These are phyloP conservation scores for Camarhynchus parvulus DNA, from an alignment of 2,113 vertebrate genomes.

Conservation along the genomic window DNA sequence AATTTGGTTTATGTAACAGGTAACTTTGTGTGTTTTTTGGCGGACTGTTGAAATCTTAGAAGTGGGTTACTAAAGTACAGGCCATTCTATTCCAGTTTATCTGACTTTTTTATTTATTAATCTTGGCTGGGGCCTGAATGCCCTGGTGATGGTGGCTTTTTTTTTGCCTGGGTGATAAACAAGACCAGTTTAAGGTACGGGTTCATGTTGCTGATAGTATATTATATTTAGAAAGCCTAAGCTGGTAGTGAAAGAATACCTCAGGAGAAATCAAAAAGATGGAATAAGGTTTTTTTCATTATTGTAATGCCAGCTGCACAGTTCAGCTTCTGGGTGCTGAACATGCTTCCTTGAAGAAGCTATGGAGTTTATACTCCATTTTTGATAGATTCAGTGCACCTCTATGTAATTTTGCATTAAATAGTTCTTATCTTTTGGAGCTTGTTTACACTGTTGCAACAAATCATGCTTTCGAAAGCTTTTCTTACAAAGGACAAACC, in stretches of 20 bases:
- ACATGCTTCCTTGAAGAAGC: slow-evolving; percentile 36
- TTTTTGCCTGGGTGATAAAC: neutral
- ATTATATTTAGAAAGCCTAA: slow-evolving; percentile 45
- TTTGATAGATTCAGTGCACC: neutral
- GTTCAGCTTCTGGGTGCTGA: slow-evolving; percentile 41
- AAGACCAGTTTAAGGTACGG: neutral
- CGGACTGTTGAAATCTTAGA: slow-evolving; percentile 33
- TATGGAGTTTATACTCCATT: slow-evolving; percentile 52
- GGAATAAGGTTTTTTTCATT: slow-evolving; percentile 19
- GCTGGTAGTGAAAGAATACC: slow-evolving; percentile 21
- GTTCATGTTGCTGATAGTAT: slow-evolving; percentile 32
- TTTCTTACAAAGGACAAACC: neutral
- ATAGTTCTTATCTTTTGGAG: neutral
- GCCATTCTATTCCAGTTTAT: slow-evolving; percentile 58
- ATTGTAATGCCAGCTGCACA: slow-evolving; percentile 29
- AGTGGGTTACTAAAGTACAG: slow-evolving; percentile 44
- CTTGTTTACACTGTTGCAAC: slow-evolving; percentile 2
- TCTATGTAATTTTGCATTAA: neutral
- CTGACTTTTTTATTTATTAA: slow-evolving; percentile 59
- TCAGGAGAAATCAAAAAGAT: slow-evolving; percentile 28
- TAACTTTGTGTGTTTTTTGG: slow-evolving; percentile 33
- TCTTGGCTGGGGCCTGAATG: slow-evolving; percentile 39
- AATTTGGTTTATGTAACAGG: slow-evolving; percentile 49
- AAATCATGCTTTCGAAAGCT: neutral
- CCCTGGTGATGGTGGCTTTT: slow-evolving; percentile 29